A percentile compares a stretch with the other conserved stretches of the same genome.
These are phyloP conservation scores for Iphiclides podalirius DNA, from an alignment of 2,888 invertebrate species.

Conservation along the genomic window DNA sequence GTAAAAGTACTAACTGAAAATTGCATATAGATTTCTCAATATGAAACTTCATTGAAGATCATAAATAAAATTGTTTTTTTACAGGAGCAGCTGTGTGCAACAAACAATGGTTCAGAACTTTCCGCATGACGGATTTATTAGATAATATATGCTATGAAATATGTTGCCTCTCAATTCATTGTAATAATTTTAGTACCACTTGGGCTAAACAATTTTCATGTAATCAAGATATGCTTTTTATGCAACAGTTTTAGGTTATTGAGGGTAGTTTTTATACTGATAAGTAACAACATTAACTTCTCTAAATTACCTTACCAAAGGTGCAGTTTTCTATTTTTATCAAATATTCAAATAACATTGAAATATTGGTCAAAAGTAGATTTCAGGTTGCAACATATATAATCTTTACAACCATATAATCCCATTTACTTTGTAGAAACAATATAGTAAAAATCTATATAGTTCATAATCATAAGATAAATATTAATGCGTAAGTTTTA, in stretches of 20 bases:
- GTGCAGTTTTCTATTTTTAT: background rate
- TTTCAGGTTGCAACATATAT: conserved; percentile 2
- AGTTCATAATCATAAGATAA: conserved; percentile 31
- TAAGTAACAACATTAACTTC: conserved; percentile 16
- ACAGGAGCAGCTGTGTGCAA: conserved; percentile 72
- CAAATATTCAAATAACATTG: background rate
- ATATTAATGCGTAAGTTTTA: conserved; percentile 28
- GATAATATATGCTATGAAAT: conserved; percentile 60
- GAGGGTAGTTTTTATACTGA: conserved; percentile 26
- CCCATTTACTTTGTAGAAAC: conserved; percentile 29
- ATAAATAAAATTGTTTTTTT: no score
- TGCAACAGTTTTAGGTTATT: conserved; percentile 16
- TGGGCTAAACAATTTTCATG: conserved; percentile 40
- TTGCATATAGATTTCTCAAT: no score
- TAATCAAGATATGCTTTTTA: conserved; percentile 28
- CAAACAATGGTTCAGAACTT: conserved; percentile 65
- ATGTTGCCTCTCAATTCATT: conserved; percentile 56
- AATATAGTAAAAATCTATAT: conserved; percentile 30
- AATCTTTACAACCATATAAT: background rate
- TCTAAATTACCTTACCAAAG: background rate
- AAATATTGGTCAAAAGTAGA: no score
- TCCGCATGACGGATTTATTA: conserved; percentile 66
- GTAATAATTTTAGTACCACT: conserved; percentile 43
- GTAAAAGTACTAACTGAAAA: no score
- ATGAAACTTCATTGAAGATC: no score